Evolutionary conservation across 2,888 invertebrate genomes (phyloP).

Genomic region (Eumacrocentrus americanus): DNA sequence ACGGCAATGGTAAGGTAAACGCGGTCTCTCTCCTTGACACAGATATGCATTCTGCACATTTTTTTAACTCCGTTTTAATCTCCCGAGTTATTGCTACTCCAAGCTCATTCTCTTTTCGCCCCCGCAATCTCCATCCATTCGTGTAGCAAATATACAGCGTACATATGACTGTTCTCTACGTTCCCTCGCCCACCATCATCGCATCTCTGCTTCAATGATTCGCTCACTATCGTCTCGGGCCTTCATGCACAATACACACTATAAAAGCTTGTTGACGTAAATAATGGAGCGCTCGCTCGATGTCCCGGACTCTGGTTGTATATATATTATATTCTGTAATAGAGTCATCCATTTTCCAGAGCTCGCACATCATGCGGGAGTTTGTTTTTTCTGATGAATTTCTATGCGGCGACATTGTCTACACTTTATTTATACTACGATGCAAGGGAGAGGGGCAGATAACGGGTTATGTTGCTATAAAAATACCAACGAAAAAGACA

Average conservation of each 20-base stretch:
- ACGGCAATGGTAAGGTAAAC: too few species aligned
- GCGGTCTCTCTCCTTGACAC: slow-evolving; percentile 52
- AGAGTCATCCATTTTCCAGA: slow-evolving; percentile 31
- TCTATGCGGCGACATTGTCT: not conserved
- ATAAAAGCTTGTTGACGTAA: slow-evolving; percentile 43
- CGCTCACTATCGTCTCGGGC: slow-evolving; percentile 6
- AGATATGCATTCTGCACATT: too few species aligned
- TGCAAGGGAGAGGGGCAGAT: too few species aligned
- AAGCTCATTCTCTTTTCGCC: slow-evolving; percentile 36
- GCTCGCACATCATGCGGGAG: slow-evolving; percentile 4
- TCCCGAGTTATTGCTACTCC: slow-evolving; percentile 58
- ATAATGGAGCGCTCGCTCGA: slow-evolving; percentile 46
- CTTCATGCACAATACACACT: slow-evolving; percentile 36
- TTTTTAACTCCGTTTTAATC: slow-evolving; percentile 61
- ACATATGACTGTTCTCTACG: not conserved
- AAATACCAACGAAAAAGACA: slow-evolving; percentile 6
- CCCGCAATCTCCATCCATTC: slow-evolving; percentile 37
- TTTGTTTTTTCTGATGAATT: slow-evolving; percentile 7
- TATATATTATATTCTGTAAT: slow-evolving; percentile 28
- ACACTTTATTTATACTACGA: not conserved
- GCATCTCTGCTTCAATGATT: slow-evolving; percentile 1
- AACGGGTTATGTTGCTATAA: too few species aligned
- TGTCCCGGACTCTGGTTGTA: too few species aligned
- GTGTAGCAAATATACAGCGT: not conserved
- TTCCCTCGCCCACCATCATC: slow-evolving; percentile 1